Evolutionary conservation across 2,888 invertebrate species (phyloP).

Genomic region (Lycia hirtaria): DNA sequence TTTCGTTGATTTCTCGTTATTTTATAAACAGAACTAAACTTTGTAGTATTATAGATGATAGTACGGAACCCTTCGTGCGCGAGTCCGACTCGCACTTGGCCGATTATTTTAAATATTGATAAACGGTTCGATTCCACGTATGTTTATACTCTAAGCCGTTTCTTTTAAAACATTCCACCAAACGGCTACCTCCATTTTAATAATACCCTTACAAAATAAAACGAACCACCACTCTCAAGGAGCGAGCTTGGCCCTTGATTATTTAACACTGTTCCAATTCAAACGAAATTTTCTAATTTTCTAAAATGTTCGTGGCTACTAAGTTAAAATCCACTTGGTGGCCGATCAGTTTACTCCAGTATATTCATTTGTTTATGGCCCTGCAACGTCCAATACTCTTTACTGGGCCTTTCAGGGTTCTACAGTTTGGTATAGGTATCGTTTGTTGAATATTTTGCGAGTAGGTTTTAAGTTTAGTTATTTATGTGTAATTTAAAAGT

Average conservation of each 20-base stretch:
- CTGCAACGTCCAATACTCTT: slow-evolving; percentile 61
- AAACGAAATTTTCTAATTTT: slow-evolving; percentile 25
- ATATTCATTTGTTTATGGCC: slow-evolving; percentile 75
- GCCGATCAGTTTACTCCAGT: slow-evolving; percentile 67
- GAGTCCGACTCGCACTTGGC: no score
- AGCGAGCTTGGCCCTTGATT: slow-evolving; percentile 4
- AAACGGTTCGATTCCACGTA: no score
- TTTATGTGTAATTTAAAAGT: no score
- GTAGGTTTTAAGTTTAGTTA: no score
- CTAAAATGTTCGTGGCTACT: slow-evolving; percentile 48
- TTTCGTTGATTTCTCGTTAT: no score
- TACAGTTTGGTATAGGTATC: background rate
- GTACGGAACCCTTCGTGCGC: no score
- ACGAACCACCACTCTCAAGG: background rate
- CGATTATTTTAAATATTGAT: no score
- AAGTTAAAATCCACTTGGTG: slow-evolving; percentile 69
- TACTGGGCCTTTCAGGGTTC: slow-evolving; percentile 37
- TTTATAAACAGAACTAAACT: no score
- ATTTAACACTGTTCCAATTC: slow-evolving; percentile 9
- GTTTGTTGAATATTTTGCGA: background rate
- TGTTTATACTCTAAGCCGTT: no score
- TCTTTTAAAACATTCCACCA: background rate
- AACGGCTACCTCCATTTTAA: background rate
- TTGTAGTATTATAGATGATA: no score
- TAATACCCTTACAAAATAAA: slow-evolving; percentile 3